Base-by-base conservation (phyloP, 2,113 vertebrate genomes). In the Hepsetus odoe region DNA sequence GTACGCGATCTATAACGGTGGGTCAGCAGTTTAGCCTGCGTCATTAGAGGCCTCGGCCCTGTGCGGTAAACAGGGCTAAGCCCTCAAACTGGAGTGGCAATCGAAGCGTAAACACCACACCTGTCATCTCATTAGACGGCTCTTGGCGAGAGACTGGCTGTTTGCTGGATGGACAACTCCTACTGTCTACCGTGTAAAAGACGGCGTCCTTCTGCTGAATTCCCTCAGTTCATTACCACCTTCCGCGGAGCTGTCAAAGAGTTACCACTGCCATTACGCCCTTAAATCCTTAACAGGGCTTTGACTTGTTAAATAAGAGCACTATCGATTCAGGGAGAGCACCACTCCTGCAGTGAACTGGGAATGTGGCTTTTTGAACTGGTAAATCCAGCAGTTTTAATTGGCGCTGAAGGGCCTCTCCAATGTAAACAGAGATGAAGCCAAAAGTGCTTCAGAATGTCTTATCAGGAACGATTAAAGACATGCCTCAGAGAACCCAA, bases 101-200 rank as follows among this genome's bases (percentile, higher is more conserved):
- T 85, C 56, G 49, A 76, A 86, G 85, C 82, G 82, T 86, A 87
- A 91, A 88, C 88, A 87, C 81, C 69, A 82, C 88, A 86, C 82
- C 88, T 89, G 88, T 91, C 90, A 90, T 87, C 91, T 92, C 89
- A 91, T 92, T 92, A 92, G 88, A n/a, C 73, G 74, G 66, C 79
- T 82, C 81, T 87, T 84, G 55, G 85, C 83, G 84, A 89, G 82
- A 80, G 82, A 73, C 30, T 26, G 72, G 82, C 71, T 76, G 89
- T 85, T 85, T 77, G 79, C 75, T 81, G 80, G 84, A 83, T 82
- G 85, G 87, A 87, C 77, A 61, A 75, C 85, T 49, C 85, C 85
- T 86, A 79, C 84, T 86, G 85, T 80, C 78, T 35, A 16, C 76
- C 81, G 86, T 79, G 89, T 89, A 90, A 89, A 90, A 55, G 79